Evolutionary conservation across 2,888 invertebrate genomes (phyloP).

Genomic region (Melinaea menophilus): DNA sequence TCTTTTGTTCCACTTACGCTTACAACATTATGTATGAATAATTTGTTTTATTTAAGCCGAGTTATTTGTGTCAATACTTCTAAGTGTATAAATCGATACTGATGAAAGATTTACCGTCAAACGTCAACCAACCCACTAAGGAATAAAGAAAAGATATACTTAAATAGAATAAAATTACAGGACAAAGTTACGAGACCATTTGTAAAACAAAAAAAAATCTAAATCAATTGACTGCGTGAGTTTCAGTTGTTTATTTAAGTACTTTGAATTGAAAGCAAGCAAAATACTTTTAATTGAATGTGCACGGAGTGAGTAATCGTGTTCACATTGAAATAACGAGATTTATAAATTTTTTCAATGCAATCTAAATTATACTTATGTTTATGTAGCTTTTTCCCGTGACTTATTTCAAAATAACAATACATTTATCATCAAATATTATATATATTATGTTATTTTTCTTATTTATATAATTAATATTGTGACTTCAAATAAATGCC

Average conservation of each 20-base stretch:
- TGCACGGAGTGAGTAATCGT: not conserved
- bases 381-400: too few species aligned
- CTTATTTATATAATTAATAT: too few species aligned
- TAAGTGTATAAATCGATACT: not conserved
- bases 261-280: not conserved
- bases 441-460: too few species aligned
- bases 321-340: not conserved
- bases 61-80: not conserved
- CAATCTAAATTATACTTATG: too few species aligned
- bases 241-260: not conserved
- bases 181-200: not conserved
- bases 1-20: not conserved
- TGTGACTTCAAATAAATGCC: too few species aligned
- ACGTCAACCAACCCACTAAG: constrained; percentile 1
- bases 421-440: too few species aligned
- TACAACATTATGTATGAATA: not conserved
- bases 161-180: constrained; percentile 2
- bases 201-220: not conserved
- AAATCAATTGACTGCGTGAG: not conserved
- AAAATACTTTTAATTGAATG: constrained; percentile 1
- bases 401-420: too few species aligned
- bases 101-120: not conserved
- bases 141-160: not conserved
- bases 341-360: too few species aligned
- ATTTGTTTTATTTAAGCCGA: not conserved